A percentile compares a stretch with the other conserved stretches of the same genome.
phyloP scores from a whole-genome alignment of 2,888 invertebrate genomes.

The Epistrophe grossulariae region DNA sequence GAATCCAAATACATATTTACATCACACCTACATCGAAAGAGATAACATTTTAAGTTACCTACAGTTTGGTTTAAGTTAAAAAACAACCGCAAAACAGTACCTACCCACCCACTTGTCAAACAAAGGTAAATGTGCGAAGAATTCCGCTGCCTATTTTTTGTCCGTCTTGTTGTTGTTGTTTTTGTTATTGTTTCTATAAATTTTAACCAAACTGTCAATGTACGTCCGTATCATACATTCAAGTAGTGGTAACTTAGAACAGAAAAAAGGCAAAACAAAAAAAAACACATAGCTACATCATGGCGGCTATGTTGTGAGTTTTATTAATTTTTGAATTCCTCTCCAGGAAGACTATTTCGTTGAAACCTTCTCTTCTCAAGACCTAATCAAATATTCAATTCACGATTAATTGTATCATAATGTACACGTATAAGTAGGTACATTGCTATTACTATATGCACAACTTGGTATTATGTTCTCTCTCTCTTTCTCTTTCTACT shows the following conservation, averaged over 20 bases:
- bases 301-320: slow-evolving; percentile 36
- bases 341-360: slow-evolving; percentile 65
- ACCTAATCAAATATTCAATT: slow-evolving; percentile 74
- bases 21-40: slow-evolving; percentile 63
- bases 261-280: slow-evolving; percentile 20
- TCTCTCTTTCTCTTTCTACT: background rate
- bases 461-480: background rate
- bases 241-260: slow-evolving; percentile 6
- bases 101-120: slow-evolving; percentile 73
- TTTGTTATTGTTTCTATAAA: slow-evolving; percentile 58
- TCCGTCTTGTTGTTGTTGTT: slow-evolving; percentile 26
- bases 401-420: slow-evolving; percentile 76
- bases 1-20: slow-evolving; percentile 74
- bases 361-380: slow-evolving; percentile 38
- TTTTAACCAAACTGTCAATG: slow-evolving; percentile 52
- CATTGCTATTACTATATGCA: slow-evolving; percentile 14
- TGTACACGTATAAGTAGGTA: slow-evolving; percentile 27
- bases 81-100: slow-evolving; percentile 33
- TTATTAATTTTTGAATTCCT: slow-evolving; percentile 33
- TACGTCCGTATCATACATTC: slow-evolving; percentile 6
- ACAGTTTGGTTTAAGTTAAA: background rate
- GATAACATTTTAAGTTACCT: slow-evolving; percentile 22
- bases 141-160: slow-evolving; percentile 52
- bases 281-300: slow-evolving; percentile 9
- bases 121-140: slow-evolving; percentile 69